phyloP scores from a whole-genome alignment of 2,888 invertebrate genomes.

The Onchidella celtica region DNA sequence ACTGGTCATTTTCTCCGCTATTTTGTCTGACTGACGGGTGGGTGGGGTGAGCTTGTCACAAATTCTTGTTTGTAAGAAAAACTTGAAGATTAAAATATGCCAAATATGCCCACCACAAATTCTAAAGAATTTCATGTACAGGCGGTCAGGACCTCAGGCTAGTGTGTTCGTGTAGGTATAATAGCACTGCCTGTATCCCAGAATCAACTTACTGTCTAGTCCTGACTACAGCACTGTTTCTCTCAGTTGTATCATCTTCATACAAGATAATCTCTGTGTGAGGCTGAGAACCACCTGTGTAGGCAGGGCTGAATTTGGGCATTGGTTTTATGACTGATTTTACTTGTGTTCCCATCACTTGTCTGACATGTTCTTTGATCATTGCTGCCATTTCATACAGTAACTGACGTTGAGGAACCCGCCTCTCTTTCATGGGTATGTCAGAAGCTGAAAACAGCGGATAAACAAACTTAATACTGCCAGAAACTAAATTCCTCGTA shows the following conservation, averaged over 20 bases:
- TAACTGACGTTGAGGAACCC: constrained; percentile 77
- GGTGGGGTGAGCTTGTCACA: too few species aligned
- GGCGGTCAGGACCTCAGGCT: too few species aligned
- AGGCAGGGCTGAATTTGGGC: constrained; percentile 71
- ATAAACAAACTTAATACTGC: too few species aligned
- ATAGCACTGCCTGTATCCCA: neutral
- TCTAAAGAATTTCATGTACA: too few species aligned
- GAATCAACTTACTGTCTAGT: constrained; percentile 58
- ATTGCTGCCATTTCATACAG: constrained; percentile 78
- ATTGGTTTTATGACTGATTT: constrained; percentile 74
- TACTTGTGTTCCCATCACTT: constrained; percentile 72
- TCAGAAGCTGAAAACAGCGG: constrained; percentile 61
- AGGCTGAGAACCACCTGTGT: constrained; percentile 61
- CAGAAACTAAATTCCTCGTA: too few species aligned
- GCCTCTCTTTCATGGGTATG: constrained; percentile 68
- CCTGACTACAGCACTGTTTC: constrained; percentile 57
- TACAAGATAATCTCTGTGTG: constrained; percentile 78
- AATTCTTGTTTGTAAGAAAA: too few species aligned
- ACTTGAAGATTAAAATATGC: too few species aligned
- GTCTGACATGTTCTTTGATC: constrained; percentile 74
- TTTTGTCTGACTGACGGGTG: too few species aligned
- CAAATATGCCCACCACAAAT: too few species aligned
- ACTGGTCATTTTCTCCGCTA: too few species aligned
- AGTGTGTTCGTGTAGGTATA: too few species aligned
- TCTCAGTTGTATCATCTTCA: constrained; percentile 68